Percentiles rank a stretch among this genome's conserved stretches.
Conservation (phyloP, 2,113 vertebrate genomes). For the Alosa alosa region DNA sequence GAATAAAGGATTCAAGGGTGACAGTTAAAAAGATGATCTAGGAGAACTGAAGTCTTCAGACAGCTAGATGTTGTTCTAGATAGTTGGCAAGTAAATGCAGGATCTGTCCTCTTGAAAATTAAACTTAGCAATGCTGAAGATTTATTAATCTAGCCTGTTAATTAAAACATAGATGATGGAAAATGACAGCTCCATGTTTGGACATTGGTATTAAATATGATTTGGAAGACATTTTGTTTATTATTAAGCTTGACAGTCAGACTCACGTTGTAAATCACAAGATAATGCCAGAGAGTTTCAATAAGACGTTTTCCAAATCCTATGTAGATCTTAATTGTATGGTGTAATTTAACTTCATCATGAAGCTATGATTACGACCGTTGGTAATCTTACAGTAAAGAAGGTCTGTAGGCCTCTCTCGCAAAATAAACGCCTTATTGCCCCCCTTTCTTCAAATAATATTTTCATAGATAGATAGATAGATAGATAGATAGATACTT, state of each 20-base stretch:
- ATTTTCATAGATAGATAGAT: background rate
- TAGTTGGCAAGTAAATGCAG: background rate
- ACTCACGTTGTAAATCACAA: too few relatives aligned
- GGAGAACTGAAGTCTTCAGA: background rate
- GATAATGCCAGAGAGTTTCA: too few relatives aligned
- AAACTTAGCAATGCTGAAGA: background rate
- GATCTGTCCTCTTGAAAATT: background rate
- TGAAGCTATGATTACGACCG: background rate
- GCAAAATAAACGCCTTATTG: background rate
- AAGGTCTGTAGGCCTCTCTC: too few relatives aligned
- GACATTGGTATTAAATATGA: too few relatives aligned
- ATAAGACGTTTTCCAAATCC: too few relatives aligned
- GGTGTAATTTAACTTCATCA: background rate
- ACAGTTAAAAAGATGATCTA: background rate
- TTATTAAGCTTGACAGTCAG: too few relatives aligned
- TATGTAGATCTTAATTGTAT: too few relatives aligned
- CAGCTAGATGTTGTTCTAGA: background rate
- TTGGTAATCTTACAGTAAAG: too few relatives aligned
- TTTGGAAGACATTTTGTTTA: too few relatives aligned
- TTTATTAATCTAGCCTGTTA: background rate
- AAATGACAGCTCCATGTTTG: background rate
- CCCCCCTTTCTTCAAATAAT: background rate
- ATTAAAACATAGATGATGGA: background rate
- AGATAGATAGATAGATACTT: too few relatives aligned
- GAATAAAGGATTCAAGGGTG: background rate